Percentiles rank a stretch among this genome's conserved stretches.
These are phyloP conservation scores for Coluber constrictor DNA, from an alignment of 2,797 vertebrate species.

Conservation along the genomic window DNA sequence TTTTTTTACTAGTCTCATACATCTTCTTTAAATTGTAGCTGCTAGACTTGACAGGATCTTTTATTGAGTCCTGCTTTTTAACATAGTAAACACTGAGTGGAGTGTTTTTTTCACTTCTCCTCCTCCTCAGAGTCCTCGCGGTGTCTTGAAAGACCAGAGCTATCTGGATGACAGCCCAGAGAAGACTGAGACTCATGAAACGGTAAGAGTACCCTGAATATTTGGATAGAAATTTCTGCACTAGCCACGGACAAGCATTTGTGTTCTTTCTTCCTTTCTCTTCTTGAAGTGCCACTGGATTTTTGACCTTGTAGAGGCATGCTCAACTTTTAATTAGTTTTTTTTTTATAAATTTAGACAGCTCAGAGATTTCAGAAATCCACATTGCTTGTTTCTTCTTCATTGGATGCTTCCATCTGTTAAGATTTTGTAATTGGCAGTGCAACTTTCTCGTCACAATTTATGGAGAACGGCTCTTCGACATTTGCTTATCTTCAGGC, in stretches of 20 bases:
- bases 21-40: not conserved
- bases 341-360: not conserved
- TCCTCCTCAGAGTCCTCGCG: slow-evolving; percentile 70
- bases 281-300: not conserved
- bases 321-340: not conserved
- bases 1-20: not conserved
- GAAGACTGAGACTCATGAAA: slow-evolving; percentile 71
- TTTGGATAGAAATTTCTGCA: slow-evolving; percentile 9
- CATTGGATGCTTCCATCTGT: not conserved
- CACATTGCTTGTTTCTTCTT: not conserved
- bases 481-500: not conserved
- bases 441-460: not conserved
- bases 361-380: not conserved
- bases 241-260: not conserved
- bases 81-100: slow-evolving; percentile 23
- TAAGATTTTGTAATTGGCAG: not conserved
- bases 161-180: slow-evolving; percentile 74
- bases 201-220: slow-evolving; percentile 62
- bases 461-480: not conserved
- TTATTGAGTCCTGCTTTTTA: slow-evolving; percentile 13
- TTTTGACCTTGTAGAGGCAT: not conserved
- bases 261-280: not conserved
- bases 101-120: slow-evolving; percentile 14
- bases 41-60: not conserved
- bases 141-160: slow-evolving; percentile 69